A percentile compares a stretch with the other conserved stretches of the same genome.
phyloP scores from a whole-genome alignment of 35 echinoderm and acorn worm genomes.

The Chiridota heheva region DNA sequence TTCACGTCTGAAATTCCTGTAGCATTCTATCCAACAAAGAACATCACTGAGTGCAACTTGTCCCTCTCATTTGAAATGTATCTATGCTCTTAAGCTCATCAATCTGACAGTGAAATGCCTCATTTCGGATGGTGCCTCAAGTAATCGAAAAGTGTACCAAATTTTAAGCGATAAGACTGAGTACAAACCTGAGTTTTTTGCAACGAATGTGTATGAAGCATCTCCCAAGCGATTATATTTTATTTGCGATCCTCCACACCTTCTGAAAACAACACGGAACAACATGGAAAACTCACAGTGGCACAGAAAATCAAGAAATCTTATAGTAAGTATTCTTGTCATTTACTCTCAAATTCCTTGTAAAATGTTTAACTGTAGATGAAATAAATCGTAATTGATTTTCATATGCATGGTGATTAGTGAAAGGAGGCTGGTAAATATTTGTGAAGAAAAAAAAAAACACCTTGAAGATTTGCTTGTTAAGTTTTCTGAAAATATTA shows the following conservation, averaged over 20 bases:
- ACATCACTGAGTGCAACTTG: not conserved
- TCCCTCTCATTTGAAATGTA: not conserved
- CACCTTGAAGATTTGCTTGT: too few relatives aligned
- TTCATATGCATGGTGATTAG: too few relatives aligned
- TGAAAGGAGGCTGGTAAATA: too few relatives aligned
- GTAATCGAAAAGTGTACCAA: constrained; percentile 20
- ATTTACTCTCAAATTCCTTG: too few relatives aligned
- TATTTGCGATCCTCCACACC: constrained; percentile 28
- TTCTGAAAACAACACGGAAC: constrained; percentile 21
- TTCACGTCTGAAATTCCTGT: not conserved
- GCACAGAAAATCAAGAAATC: constrained; percentile 27
- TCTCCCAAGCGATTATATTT: not conserved
- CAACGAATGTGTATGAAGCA: not conserved
- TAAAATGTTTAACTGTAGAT: too few relatives aligned
- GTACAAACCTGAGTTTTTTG: not conserved
- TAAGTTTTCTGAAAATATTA: too few relatives aligned
- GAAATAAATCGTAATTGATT: too few relatives aligned
- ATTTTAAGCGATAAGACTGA: not conserved
- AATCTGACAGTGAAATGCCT: not conserved
- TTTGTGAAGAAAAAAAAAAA: too few relatives aligned
- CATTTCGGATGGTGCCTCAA: constrained; percentile 21
- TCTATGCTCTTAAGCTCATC: not conserved
- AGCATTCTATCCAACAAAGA: not conserved
- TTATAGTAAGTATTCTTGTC: constrained; percentile 28
- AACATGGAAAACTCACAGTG: constrained; percentile 28